These are phyloP conservation scores for Thamnophis elegans DNA, from an alignment of 2,797 vertebrate species.

Conservation along the genomic window DNA sequence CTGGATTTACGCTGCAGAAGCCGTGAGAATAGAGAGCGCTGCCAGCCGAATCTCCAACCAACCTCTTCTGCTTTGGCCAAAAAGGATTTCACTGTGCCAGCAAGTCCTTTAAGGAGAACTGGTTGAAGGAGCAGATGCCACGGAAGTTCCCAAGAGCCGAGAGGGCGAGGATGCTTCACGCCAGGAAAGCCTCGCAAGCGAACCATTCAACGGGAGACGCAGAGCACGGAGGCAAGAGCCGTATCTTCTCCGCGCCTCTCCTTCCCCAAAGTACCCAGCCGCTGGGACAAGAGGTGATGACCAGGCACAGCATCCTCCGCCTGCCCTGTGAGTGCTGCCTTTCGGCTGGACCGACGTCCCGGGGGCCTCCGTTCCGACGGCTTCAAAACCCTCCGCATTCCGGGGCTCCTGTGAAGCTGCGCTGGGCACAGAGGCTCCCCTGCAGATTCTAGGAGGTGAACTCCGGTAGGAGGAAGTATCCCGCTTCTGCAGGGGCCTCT, in stretches of 20 bases:
- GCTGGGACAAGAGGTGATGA: not conserved
- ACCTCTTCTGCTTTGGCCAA: not conserved
- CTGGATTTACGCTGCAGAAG: not conserved
- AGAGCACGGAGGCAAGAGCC: not conserved
- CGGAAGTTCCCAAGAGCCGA: not conserved
- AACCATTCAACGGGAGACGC: not conserved
- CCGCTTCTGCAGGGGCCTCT: rapidly evolving
- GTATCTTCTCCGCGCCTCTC: not conserved
- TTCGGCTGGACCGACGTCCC: not conserved
- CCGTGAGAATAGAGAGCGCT: rapidly evolving
- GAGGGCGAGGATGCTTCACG: not conserved
- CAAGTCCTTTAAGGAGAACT: not conserved
- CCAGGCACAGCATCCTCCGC: not conserved
- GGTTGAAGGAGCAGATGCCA: not conserved
- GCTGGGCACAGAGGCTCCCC: rapidly evolving
- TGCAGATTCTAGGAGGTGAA: rapidly evolving
- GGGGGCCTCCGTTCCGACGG: no score
- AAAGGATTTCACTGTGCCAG: not conserved
- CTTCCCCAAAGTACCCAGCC: conserved; percentile 36
- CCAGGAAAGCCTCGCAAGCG: not conserved
- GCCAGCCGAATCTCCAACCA: not conserved
- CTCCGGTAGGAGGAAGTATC: rapidly evolving
- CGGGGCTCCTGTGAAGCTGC: not conserved
- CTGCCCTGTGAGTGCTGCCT: not conserved
- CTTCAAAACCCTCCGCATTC: rapidly evolving